Conservation (phyloP, 2,888 invertebrate genomes). For the Diabrotica balteata region DNA sequence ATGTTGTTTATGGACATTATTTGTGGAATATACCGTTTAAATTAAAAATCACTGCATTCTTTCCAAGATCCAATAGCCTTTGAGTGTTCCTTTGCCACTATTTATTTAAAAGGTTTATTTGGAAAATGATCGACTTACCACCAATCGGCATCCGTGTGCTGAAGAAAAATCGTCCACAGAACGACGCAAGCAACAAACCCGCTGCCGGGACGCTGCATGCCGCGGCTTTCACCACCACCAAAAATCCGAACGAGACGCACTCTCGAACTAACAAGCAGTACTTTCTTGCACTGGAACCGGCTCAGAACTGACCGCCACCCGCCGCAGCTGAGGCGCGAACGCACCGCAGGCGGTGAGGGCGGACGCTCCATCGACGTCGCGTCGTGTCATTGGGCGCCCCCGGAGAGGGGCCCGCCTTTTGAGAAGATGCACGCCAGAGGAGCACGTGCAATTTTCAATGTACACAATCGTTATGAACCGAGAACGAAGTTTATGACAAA, state of each 20-base stretch:
- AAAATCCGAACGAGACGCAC: conserved; percentile 16
- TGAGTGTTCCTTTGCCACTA: no score
- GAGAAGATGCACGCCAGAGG: conserved; percentile 32
- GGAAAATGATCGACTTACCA: conserved; percentile 48
- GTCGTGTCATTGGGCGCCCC: conserved; percentile 43
- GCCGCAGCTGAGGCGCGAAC: conserved; percentile 9
- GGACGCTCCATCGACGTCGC: conserved; percentile 29
- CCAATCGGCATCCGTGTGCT: conserved; percentile 54
- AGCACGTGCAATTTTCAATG: conserved; percentile 37
- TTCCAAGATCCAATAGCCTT: no score
- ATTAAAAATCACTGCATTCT: no score
- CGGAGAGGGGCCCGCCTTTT: conserved; percentile 43
- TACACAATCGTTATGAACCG: conserved; percentile 4
- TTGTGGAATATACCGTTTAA: no score
- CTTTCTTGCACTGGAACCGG: conserved; percentile 32
- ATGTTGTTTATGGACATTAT: no score
- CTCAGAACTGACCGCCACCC: conserved; percentile 34
- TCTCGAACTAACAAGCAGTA: conserved; percentile 18
- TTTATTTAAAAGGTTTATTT: no score
- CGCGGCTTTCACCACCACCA: conserved; percentile 41
- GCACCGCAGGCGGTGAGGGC: conserved; percentile 32
- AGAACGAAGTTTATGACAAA: no score
- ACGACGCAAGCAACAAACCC: conserved; percentile 54
- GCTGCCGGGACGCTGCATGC: conserved; percentile 57
- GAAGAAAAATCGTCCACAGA: conserved; percentile 54